phyloP scores from a whole-genome alignment of 2,797 vertebrate species.

The Platalea minor region DNA sequence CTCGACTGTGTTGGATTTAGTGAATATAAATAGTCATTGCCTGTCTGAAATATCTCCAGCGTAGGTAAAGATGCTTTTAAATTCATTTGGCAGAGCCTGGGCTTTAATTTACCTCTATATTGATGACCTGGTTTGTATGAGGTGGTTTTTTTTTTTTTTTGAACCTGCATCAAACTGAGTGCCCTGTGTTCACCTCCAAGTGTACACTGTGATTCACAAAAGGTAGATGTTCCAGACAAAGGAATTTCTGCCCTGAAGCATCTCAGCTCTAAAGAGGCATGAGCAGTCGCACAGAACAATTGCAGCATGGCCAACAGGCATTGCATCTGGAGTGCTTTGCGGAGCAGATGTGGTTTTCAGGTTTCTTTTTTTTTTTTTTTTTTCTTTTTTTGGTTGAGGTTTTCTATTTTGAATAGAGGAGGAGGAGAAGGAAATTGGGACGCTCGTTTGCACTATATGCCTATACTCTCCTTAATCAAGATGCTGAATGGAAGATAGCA shows the following conservation, averaged over 20 bases:
- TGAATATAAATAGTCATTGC: neutral
- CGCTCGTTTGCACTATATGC: neutral
- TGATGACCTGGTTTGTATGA: neutral
- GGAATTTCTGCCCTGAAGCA: slow-evolving; percentile 44
- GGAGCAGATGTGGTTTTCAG: slow-evolving; percentile 52
- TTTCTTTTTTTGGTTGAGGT: neutral
- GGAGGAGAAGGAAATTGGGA: neutral
- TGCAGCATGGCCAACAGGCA: slow-evolving; percentile 32
- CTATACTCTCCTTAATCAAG: neutral
- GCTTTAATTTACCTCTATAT: neutral
- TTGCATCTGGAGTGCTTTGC: slow-evolving; percentile 43
- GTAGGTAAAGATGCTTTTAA: neutral
- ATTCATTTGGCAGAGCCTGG: neutral
- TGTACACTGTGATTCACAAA: neutral
- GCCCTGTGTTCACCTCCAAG: neutral
- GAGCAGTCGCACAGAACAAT: slow-evolving; percentile 47
- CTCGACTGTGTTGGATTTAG: neutral
- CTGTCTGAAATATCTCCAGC: neutral
- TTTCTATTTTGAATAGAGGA: neutral
- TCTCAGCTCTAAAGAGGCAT: slow-evolving; percentile 25
- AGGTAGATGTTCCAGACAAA: slow-evolving; percentile 49
- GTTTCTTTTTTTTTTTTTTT: neutral
- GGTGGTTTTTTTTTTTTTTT: neutral
- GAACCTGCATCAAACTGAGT: neutral
- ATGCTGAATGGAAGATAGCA: neutral